These are phyloP conservation scores for Abramis brama DNA, from an alignment of 2,113 vertebrate species.

Conservation along the genomic window DNA sequence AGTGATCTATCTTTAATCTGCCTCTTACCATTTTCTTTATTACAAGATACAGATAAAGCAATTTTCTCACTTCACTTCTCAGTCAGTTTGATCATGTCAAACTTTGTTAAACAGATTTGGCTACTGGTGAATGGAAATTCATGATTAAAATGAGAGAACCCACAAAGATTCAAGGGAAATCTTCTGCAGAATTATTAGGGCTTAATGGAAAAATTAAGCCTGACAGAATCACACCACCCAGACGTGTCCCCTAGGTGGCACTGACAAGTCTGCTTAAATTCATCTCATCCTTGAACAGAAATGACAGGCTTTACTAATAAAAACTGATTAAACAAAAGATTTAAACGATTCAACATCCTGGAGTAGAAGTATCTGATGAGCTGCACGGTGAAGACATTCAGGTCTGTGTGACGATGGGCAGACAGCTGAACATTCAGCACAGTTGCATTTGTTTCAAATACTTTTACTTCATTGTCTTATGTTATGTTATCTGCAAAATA, in stretches of 20 bases:
- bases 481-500: neutral
- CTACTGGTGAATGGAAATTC: constrained; percentile 73
- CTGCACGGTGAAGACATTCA: constrained; percentile 10
- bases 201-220: constrained; percentile 72
- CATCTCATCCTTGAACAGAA: constrained; percentile 71
- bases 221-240: constrained; percentile 71
- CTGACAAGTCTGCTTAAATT: constrained; percentile 76
- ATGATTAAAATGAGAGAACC: constrained; percentile 70
- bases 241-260: constrained; percentile 68
- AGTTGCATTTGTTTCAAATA: neutral
- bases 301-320: constrained; percentile 73
- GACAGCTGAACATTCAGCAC: neutral
- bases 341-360: constrained; percentile 58
- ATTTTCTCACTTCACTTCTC: constrained; percentile 61
- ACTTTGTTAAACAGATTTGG: constrained; percentile 70
- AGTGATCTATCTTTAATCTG: neutral
- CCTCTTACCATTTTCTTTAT: neutral
- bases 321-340: constrained; percentile 70
- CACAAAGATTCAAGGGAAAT: constrained; percentile 73
- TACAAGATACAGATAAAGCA: constrained; percentile 42
- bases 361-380: constrained; percentile 17
- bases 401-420: neutral
- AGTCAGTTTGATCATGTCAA: constrained; percentile 64
- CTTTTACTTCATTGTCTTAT: neutral
- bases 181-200: constrained; percentile 67